Evolutionary conservation across 2,797 vertebrate genomes (phyloP), one percentile per base, ranked within the genome.

Genomic region (Myotis findleyi): DNA sequence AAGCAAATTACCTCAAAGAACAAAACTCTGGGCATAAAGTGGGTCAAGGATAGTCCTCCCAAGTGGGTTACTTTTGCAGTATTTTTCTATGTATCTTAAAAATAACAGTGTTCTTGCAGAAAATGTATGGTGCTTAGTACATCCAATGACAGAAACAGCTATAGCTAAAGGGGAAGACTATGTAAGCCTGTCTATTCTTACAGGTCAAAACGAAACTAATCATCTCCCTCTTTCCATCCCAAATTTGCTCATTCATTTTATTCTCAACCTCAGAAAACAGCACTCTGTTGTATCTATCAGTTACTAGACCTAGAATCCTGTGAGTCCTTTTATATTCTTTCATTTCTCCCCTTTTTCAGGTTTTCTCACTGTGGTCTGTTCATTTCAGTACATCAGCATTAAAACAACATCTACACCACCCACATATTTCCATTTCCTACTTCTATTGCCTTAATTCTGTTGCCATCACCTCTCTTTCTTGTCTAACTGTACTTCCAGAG

Each of bases 1-100:
- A 94, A 89, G 21, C 18, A 83, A 62, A 86, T 94, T 92, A 88
- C 16, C 8, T 89, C 62, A 85, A 91, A 47, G 53, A 93, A 75
- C 38, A 93, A 62, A 71, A 27, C 11, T 51, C 27, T 44, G 55
- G 69, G 8, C 21, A 57, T 9, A 69, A 23, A 57, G 23, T 73
- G 21, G 27, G 72, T 85, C 88, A 95, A 92, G 27, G 49, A 76
- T 33, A 87, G 6, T 53, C 3, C 5, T 92, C 62, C 47, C 33
- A 88, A 75, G 38, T 76, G 75, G 7, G 14, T 90, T 75, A 75
- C 38, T 53, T 88, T 89, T 75, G 38, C 20, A 79, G 12, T 64
- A 64, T 89, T 87, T 85, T 69, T 64, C 27, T 33, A 10, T 73
- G 12, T 75, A 47, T n/a, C 38, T 95, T 83, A 71, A 88, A 81